Evolutionary conservation across 2,797 vertebrate genomes (phyloP).

Genomic region (Scolopax rusticola): DNA sequence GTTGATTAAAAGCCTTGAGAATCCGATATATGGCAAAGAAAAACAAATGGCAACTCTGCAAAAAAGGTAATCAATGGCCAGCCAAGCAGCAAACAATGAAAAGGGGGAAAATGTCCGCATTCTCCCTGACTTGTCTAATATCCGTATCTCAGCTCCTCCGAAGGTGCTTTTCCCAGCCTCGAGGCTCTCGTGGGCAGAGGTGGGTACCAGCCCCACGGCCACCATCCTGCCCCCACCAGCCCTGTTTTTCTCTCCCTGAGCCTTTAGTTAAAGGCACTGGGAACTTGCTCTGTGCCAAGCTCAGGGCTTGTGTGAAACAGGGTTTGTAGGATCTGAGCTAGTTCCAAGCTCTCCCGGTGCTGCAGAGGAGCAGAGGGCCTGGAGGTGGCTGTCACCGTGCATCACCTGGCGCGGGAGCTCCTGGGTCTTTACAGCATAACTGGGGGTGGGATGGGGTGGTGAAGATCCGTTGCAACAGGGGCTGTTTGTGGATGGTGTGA

Average conservation of each 20-base stretch:
- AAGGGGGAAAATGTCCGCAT: neutral
- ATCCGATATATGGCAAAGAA: slow-evolving; percentile 12
- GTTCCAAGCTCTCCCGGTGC: no score
- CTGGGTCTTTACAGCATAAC: neutral
- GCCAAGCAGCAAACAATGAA: slow-evolving; percentile 13
- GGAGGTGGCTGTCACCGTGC: neutral
- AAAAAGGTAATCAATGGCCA: slow-evolving; percentile 39
- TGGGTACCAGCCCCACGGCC: accelerated
- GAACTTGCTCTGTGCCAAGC: accelerated
- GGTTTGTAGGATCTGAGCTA: neutral
- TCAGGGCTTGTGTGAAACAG: accelerated
- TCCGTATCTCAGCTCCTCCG: neutral
- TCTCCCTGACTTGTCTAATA: neutral
- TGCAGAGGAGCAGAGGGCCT: neutral
- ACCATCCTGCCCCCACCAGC: neutral
- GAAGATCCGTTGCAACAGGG: neutral
- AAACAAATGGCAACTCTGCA: slow-evolving; percentile 38
- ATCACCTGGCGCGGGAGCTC: no score
- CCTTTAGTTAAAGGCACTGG: neutral
- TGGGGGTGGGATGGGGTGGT: neutral
- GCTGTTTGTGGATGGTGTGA: neutral
- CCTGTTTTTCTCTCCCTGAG: neutral
- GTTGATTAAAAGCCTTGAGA: slow-evolving; percentile 49
- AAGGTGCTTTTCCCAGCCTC: accelerated
- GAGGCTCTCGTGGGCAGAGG: accelerated